These are phyloP conservation scores for Perithous albicinctus DNA, from an alignment of 2,888 invertebrate genomes.

Conservation along the genomic window DNA sequence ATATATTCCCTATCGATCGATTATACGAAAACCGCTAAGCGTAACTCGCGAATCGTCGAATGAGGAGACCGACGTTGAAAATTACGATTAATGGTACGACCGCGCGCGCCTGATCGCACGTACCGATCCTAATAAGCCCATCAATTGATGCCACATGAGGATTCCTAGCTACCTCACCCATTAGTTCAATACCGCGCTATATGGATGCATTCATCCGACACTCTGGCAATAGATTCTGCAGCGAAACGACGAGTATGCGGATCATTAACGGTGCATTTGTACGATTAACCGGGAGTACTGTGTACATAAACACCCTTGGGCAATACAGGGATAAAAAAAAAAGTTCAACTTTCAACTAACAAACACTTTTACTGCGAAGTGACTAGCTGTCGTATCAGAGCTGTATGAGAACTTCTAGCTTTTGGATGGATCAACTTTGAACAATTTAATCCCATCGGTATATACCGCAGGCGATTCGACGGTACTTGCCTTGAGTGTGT, in stretches of 20 bases:
- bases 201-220: background rate
- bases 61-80: conserved; percentile 9
- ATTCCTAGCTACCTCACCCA: conserved; percentile 6
- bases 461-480: background rate
- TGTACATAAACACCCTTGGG: background rate
- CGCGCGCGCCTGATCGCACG: conserved; percentile 10
- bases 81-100: conserved; percentile 31
- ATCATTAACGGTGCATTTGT: conserved; percentile 16
- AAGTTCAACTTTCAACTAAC: background rate
- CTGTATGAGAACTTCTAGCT: conserved; percentile 2
- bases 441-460: conserved; percentile 22
- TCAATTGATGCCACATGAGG: conserved; percentile 23
- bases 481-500: background rate
- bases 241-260: background rate
- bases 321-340: background rate
- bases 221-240: conserved; percentile 17
- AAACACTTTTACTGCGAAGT: background rate
- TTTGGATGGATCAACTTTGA: conserved; percentile 13
- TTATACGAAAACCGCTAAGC: conserved; percentile 9
- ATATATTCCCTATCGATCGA: conserved; percentile 22
- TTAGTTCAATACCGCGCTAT: conserved; percentile 9
- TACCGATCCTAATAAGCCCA: conserved; percentile 43
- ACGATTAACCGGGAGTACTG: conserved; percentile 8
- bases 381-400: background rate
- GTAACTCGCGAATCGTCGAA: background rate